A percentile compares a stretch with the other conserved stretches of the same genome.
Conservation (phyloP, 1,140 invertebrate species). For the Orius laevigatus region DNA sequence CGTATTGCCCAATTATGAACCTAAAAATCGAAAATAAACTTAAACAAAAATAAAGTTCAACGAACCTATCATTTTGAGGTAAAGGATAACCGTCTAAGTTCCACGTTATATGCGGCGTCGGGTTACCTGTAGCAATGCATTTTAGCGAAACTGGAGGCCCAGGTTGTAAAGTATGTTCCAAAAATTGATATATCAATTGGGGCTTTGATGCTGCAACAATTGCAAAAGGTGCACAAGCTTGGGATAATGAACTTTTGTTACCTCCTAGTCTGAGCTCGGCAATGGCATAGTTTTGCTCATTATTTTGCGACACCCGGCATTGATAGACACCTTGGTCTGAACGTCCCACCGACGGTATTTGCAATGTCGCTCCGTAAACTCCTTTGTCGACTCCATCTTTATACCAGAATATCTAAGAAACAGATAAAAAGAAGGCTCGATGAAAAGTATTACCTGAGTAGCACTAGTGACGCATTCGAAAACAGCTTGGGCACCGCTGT, state of each 20-base stretch:
- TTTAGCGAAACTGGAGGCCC: conserved; percentile 40
- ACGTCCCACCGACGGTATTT: conserved; percentile 45
- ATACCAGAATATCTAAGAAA: conserved; percentile 11
- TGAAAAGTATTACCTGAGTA: not conserved
- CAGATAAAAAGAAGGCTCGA: not conserved
- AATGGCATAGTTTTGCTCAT: conserved; percentile 50
- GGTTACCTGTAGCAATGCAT: conserved; percentile 46
- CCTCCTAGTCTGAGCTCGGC: conserved; percentile 57
- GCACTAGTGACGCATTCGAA: conserved; percentile 10
- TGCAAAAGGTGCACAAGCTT: too few relatives aligned
- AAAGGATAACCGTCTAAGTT: conserved; percentile 36
- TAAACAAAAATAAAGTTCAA: not conserved
- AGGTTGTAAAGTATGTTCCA: conserved; percentile 40
- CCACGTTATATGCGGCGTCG: conserved; percentile 42
- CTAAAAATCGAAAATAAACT: conserved; percentile 22
- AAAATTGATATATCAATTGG: conserved; percentile 36
- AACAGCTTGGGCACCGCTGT: conserved; percentile 7
- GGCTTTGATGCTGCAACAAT: conserved; percentile 29
- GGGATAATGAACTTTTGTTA: conserved; percentile 26
- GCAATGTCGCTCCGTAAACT: conserved; percentile 28
- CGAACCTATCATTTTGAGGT: conserved; percentile 34
- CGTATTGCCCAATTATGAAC: conserved; percentile 45
- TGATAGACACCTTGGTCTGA: conserved; percentile 73
- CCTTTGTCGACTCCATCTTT: conserved; percentile 13
- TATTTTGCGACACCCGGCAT: conserved; percentile 53